Percentiles rank a stretch among this genome's conserved stretches.
phyloP scores from a whole-genome alignment of 2,888 invertebrate species.

The Drosophila subsilvestris region DNA sequence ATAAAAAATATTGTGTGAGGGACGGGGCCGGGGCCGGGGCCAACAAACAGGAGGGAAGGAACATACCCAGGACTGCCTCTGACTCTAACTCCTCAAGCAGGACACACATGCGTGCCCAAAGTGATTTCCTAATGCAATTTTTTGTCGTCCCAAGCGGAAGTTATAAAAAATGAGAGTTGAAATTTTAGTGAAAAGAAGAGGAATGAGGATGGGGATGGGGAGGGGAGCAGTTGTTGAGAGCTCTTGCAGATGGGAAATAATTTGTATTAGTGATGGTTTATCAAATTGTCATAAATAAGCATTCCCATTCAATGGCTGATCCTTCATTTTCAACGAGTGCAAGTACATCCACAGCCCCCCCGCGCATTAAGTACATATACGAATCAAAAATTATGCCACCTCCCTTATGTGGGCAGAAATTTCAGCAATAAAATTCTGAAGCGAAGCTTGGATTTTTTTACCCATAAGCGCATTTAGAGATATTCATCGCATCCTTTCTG shows the following conservation, averaged over 20 bases:
- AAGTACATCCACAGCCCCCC: no score
- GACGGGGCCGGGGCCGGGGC: no score
- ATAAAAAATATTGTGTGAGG: slow-evolving; percentile 7
- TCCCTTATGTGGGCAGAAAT: no score
- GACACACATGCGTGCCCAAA: slow-evolving; percentile 70
- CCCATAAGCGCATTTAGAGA: no score
- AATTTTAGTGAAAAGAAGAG: background rate
- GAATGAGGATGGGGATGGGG: background rate
- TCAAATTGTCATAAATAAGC: slow-evolving; percentile 26
- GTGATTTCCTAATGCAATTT: slow-evolving; percentile 49
- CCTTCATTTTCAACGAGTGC: background rate
- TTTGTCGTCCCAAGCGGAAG: slow-evolving; percentile 40
- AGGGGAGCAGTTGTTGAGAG: background rate
- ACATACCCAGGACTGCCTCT: slow-evolving; percentile 12
- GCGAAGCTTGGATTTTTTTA: background rate
- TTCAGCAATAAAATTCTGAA: no score
- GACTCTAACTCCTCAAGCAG: slow-evolving; percentile 4
- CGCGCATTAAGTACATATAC: no score
- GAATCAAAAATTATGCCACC: no score
- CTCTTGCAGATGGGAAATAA: slow-evolving; percentile 34
- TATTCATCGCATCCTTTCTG: no score
- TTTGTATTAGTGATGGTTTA: slow-evolving; percentile 31
- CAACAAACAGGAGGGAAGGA: no score
- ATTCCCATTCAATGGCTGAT: background rate
- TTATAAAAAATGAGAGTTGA: slow-evolving; percentile 35